Evolutionary conservation across 2,113 vertebrate species (phyloP), one percentile per base, ranked within the genome.

Genomic region (Mixornis gularis): DNA sequence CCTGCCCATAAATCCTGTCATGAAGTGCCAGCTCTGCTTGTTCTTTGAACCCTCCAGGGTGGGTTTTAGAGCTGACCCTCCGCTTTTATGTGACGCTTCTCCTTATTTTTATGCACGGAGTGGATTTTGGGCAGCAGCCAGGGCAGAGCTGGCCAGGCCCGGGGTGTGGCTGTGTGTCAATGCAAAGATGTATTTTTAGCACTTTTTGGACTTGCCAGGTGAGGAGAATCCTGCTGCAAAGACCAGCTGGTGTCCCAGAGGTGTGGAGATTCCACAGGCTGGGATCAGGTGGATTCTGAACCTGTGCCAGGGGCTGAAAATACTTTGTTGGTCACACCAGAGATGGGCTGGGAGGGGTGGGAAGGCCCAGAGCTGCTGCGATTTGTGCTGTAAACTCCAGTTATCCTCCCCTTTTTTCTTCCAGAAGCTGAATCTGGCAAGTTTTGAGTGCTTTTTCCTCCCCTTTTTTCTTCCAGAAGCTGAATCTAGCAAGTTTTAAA

Each of bases 171-270:
- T 59, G 4, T 16, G 38, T 3, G 41, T 3, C 17, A 43, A 56
- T 7, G 16, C 76, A 24, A 17, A 41, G 3, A 7, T 22, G 0
- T 2, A 0, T 48, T 83, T 74, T 51, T 16, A 30, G 51, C 51
- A 30, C 13, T 51, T 9, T 2, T 27, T 85, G 21, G 4, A 2
- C 20, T 20, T 49, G 21, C 48, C 51, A 44, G 60, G 44, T 25
- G 80, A 32, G 46, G 15, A 8, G 17, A 70, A 32, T 15, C 21
- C 21, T 49, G 62, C 65, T 60, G 1, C 7, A 18, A n/a, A 10
- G 40, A 13, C 3, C 18, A 41, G 62, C 84, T 24, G 72, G n/a
- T 22, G 38, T 10, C 69, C 77, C 3, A 0, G 0, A 7, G 30
- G 1, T 25, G 80, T 0, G 1, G 51, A 6, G 69, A 52, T 70